These are phyloP conservation scores for Macrotrachela quadricornifera DNA, from an alignment of 1,140 invertebrate species.

Conservation along the genomic window DNA sequence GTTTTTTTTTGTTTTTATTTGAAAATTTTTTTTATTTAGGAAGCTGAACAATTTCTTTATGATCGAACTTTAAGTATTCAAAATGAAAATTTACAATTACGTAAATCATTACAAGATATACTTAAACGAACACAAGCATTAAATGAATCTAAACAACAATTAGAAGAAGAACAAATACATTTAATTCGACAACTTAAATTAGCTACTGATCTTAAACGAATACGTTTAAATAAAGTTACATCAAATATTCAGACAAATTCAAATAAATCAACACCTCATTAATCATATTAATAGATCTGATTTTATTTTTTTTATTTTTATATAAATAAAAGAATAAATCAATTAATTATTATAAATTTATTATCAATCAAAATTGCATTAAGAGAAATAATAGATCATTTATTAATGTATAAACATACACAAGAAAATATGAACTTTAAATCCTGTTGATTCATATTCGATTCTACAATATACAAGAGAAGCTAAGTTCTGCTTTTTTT, in stretches of 20 bases:
- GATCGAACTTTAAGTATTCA: constrained; percentile 24
- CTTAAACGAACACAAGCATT: constrained; percentile 19
- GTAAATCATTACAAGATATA: constrained; percentile 18
- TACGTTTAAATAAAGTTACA: constrained; percentile 16
- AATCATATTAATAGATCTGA: no score
- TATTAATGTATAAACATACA: no score
- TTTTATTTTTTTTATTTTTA: no score
- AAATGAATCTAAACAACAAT: constrained; percentile 16
- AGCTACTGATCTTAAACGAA: constrained; percentile 20
- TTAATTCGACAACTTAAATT: constrained; percentile 22
- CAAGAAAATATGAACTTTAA: no score
- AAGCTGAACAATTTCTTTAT: constrained; percentile 20
- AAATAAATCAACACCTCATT: no score
- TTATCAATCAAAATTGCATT: no score
- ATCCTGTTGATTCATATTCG: no score
- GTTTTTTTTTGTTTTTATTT: neutral
- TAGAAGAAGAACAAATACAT: constrained; percentile 20
- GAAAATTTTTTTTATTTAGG: constrained; percentile 11
- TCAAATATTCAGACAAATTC: neutral
- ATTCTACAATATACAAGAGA: no score
- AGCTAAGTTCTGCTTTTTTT: no score
- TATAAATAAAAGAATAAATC: no score
- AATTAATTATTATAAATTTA: no score
- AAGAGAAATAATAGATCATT: no score
- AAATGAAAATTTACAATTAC: constrained; percentile 19